These are phyloP conservation scores for Caenorhabditis briggsae DNA, from an alignment of 1,140 invertebrate species.

Conservation along the genomic window DNA sequence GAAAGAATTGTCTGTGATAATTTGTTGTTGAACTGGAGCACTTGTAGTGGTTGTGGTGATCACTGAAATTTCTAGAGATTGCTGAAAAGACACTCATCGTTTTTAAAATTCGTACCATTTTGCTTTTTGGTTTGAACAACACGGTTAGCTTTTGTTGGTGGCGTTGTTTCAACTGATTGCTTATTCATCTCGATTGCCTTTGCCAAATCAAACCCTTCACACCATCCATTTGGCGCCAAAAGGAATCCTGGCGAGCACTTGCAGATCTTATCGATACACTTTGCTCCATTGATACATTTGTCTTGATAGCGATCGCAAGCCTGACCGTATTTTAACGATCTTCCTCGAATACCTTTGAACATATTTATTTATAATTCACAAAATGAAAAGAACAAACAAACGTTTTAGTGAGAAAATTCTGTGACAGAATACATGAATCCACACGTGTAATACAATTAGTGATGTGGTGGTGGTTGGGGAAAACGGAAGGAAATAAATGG, in stretches of 20 bases:
- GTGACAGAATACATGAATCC: slow-evolving; percentile 44
- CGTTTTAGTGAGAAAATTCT: slow-evolving; percentile 23
- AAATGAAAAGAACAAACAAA: background rate
- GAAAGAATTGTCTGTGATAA: slow-evolving; percentile 7
- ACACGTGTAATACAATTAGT: slow-evolving; percentile 50
- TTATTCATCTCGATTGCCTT: slow-evolving; percentile 39
- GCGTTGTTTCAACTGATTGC: slow-evolving; percentile 13
- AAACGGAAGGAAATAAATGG: background rate
- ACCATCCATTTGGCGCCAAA: slow-evolving; percentile 59
- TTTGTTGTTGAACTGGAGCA: slow-evolving; percentile 12
- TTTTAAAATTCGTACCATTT: background rate
- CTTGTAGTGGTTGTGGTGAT: background rate
- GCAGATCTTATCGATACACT: slow-evolving; percentile 67
- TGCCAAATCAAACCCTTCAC: slow-evolving; percentile 57
- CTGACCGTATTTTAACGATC: slow-evolving; percentile 62
- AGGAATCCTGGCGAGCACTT: slow-evolving; percentile 64
- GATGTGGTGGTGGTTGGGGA: background rate
- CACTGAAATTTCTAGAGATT: background rate
- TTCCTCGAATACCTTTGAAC: slow-evolving; percentile 52
- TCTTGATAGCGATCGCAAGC: slow-evolving; percentile 56
- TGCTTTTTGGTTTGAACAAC: slow-evolving; percentile 26
- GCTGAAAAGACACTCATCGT: background rate
- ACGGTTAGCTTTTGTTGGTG: background rate
- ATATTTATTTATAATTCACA: background rate
- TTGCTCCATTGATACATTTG: slow-evolving; percentile 62